Evolutionary conservation across 2,888 invertebrate species (phyloP).

Genomic region (Dorcus parallelipipedus): DNA sequence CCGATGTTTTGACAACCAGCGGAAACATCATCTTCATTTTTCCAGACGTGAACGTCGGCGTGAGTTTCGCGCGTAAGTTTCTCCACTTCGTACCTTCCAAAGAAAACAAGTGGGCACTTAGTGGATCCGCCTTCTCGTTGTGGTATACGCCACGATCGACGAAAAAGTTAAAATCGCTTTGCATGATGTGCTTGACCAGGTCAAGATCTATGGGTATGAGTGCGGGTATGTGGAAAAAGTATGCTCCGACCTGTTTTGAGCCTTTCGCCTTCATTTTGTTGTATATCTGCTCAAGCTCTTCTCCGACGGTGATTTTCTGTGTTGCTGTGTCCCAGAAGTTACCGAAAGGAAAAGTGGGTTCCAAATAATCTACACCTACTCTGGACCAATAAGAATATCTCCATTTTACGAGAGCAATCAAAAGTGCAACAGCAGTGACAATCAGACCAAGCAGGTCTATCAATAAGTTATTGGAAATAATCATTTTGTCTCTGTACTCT

Average conservation of each 20-base stretch:
- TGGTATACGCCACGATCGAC: conserved; percentile 57
- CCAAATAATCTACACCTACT: conserved; percentile 15
- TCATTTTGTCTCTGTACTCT: neutral
- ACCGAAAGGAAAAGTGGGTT: conserved; percentile 33
- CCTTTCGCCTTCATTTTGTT: conserved; percentile 21
- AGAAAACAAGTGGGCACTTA: conserved; percentile 57
- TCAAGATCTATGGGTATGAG: conserved; percentile 30
- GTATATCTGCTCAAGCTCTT: conserved; percentile 16
- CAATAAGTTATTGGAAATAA: neutral
- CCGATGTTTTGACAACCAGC: conserved; percentile 9
- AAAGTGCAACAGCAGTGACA: neutral
- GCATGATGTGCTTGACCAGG: conserved; percentile 45
- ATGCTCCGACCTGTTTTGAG: conserved; percentile 25
- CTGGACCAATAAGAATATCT: conserved; percentile 4
- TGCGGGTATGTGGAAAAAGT: conserved; percentile 21
- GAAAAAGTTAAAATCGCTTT: conserved; percentile 57
- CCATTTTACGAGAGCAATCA: neutral
- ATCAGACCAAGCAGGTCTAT: neutral
- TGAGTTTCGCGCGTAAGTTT: conserved; percentile 18
- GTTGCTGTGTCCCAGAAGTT: conserved; percentile 18
- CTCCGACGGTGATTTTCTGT: conserved; percentile 13
- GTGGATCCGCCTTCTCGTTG: conserved; percentile 56
- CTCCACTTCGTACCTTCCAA: conserved; percentile 59
- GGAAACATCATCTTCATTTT: conserved; percentile 26
- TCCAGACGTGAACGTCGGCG: conserved; percentile 24